phyloP scores from a whole-genome alignment of 2,888 invertebrate genomes.

The Platycheirus albimanus region DNA sequence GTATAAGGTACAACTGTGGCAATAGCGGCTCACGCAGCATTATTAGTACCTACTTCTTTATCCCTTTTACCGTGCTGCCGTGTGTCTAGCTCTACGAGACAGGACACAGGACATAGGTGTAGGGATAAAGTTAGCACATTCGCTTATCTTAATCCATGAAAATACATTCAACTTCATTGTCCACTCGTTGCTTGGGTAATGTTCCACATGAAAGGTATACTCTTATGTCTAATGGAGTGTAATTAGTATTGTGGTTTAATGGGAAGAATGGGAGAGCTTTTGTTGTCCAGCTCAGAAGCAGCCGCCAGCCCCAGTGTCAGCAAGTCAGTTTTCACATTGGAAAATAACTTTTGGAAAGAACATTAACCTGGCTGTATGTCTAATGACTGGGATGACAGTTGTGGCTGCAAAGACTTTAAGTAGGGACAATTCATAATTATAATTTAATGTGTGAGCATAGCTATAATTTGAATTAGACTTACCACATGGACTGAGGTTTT shows the following conservation, averaged over 20 bases:
- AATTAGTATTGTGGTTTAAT: constrained; percentile 64
- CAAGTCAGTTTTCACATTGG: constrained; percentile 38
- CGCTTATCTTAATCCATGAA: constrained; percentile 72
- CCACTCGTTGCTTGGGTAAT: constrained; percentile 69
- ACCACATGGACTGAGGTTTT: neutral
- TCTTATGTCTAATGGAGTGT: constrained; percentile 71
- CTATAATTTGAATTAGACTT: neutral
- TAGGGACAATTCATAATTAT: neutral
- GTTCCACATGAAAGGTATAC: constrained; percentile 71
- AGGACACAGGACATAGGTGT: constrained; percentile 17
- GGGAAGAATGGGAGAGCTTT: constrained; percentile 39
- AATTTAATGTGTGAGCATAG: neutral
- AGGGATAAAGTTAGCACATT: constrained; percentile 63
- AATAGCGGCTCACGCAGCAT: constrained; percentile 35
- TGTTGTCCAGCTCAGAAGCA: constrained; percentile 52
- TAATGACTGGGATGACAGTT: constrained; percentile 41
- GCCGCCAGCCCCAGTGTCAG: neutral
- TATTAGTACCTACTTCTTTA: constrained; percentile 6
- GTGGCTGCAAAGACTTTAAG: constrained; percentile 14
- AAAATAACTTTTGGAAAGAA: constrained; percentile 45
- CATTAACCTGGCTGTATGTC: constrained; percentile 53
- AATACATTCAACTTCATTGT: constrained; percentile 74
- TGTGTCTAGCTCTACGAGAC: constrained; percentile 31
- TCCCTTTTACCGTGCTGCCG: constrained; percentile 26
- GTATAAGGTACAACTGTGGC: constrained; percentile 41